These are phyloP conservation scores for Pseudococcus viburni DNA, from an alignment of 2,888 invertebrate genomes.

Conservation along the genomic window DNA sequence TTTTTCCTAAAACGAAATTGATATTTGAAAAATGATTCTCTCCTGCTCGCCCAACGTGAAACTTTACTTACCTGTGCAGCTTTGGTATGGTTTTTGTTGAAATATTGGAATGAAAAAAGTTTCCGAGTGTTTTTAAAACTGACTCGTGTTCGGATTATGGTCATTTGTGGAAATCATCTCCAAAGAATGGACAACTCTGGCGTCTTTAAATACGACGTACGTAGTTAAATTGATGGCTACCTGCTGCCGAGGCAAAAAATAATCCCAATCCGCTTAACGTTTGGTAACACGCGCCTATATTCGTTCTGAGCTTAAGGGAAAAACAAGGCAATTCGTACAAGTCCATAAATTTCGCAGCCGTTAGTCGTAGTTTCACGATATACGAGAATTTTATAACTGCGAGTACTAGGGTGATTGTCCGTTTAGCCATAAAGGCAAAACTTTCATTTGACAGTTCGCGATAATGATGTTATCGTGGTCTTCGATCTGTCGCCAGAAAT, in stretches of 20 bases:
- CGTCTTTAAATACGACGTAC: neutral
- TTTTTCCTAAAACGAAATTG: neutral
- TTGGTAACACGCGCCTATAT: neutral
- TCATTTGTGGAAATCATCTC: neutral
- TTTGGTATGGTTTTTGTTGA: too few species aligned
- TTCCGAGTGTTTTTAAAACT: neutral
- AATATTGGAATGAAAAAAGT: too few species aligned
- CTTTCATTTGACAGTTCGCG: conserved; percentile 25
- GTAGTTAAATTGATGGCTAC: neutral
- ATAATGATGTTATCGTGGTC: conserved; percentile 13
- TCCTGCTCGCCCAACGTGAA: too few species aligned
- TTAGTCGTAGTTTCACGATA: conserved; percentile 4
- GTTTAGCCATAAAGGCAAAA: conserved; percentile 9
- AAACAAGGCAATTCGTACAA: neutral
- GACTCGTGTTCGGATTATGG: neutral
- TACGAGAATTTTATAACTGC: conserved; percentile 9
- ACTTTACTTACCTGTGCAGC: too few species aligned
- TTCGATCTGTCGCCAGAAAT: conserved; percentile 18
- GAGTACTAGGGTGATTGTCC: conserved; percentile 8
- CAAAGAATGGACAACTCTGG: neutral
- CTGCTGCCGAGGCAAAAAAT: neutral
- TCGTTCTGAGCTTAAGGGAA: neutral
- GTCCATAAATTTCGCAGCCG: conserved; percentile 21
- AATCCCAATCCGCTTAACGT: neutral
- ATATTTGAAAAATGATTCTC: too few species aligned